Evolutionary conservation across 1,140 invertebrate genomes (phyloP).

Genomic region (Liolophura sinensis): DNA sequence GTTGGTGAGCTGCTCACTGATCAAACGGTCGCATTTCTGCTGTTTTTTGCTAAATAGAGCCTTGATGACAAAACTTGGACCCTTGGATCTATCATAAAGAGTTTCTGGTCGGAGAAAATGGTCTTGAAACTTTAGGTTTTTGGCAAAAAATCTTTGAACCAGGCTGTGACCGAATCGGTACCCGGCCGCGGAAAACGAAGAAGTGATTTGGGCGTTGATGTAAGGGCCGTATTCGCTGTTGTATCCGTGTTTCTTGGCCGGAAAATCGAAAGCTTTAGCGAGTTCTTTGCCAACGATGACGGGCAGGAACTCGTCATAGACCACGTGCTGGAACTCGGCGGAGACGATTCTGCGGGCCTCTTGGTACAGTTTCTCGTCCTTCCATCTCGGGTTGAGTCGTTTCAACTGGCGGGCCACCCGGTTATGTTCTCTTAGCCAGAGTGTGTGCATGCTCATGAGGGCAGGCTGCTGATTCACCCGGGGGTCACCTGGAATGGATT

Average conservation of each 20-base stretch:
- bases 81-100: background rate
- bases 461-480: slow-evolving; percentile 84
- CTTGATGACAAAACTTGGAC: background rate
- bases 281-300: slow-evolving; percentile 69
- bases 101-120: background rate
- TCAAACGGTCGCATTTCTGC: slow-evolving; percentile 10
- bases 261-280: slow-evolving; percentile 20
- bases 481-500: slow-evolving; percentile 65
- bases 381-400: slow-evolving; percentile 87
- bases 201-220: slow-evolving; percentile 78
- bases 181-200: slow-evolving; percentile 67
- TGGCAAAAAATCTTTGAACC: slow-evolving; percentile 28
- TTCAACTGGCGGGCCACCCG: slow-evolving; percentile 77
- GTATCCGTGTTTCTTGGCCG: slow-evolving; percentile 10
- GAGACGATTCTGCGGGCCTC: slow-evolving; percentile 78
- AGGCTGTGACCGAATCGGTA: slow-evolving; percentile 70
- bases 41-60: background rate
- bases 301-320: slow-evolving; percentile 84
- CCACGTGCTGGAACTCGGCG: slow-evolving; percentile 78
- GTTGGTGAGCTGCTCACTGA: background rate
- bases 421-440: slow-evolving; percentile 97
- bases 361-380: slow-evolving; percentile 87
- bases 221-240: slow-evolving; percentile 69
- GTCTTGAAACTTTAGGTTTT: background rate
- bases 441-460: slow-evolving; percentile 93